Evolutionary conservation across 2,888 invertebrate species (phyloP), one percentile per base, ranked within the genome.

Genomic region (Julus scanicus): DNA sequence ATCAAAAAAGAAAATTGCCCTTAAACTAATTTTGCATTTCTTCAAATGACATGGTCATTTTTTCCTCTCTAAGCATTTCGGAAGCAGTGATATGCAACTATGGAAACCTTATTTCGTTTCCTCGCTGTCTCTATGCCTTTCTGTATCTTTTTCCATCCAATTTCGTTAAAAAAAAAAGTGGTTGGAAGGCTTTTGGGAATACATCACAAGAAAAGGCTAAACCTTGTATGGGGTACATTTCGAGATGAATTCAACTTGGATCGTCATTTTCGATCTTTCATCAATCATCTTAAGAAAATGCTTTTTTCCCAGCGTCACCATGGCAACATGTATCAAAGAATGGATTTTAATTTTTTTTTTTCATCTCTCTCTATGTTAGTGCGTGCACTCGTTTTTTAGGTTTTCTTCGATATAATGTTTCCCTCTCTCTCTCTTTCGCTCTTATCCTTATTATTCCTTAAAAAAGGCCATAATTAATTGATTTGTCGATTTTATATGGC

Each of bases 191-290:
- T 53, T 15, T 53, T 53, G 53, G 53, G 53, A 53, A 53, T 53
- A 53, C 15, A 17, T 53, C 3, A 0, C 53, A 53, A 53, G 53
- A 15, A 11, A 44, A 17, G 53, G 53, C 53, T 53, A 53, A 53
- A 53, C 53, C 53, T 11, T 53, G 6, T 53, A 53, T 13, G 5
- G 53, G 15, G 53, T 17, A 53, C 53, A 53, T 53, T 15, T 53
- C 53, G 53, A 53, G 53, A 53, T 53, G 53, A 53, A 53, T 53
- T 53, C 53, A 17, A 53, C 15, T 53, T 53, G 53, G 53, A 53
- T 53, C 53, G 53, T 53, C 53, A 53, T 53, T 53, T 53, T 53
- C 53, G 53, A 53, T 53, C 53, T 53, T 53, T 53, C 53, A 53
- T 53, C 53, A 53, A 53, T 53, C 53, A 53, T 53, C 53, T 53